These are phyloP conservation scores for Clivina fossor DNA, from an alignment of 2,888 invertebrate genomes.

Conservation along the genomic window DNA sequence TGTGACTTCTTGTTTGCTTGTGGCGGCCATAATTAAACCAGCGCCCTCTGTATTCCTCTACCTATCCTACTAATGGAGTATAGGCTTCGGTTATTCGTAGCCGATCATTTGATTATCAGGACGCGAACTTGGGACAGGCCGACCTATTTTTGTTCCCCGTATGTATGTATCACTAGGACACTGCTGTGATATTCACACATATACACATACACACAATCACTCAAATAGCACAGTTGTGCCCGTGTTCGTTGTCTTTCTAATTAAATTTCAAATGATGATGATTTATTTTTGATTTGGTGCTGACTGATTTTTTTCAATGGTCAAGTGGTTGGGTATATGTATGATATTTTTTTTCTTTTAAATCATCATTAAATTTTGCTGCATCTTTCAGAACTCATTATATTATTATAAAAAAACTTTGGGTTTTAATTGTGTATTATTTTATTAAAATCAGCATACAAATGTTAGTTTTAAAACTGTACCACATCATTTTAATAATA, in stretches of 20 bases:
- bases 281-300: slow-evolving; percentile 12
- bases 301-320: neutral
- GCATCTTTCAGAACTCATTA: neutral
- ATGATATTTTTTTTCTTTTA: neutral
- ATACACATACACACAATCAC: too few relatives aligned
- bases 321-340: neutral
- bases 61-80: too few relatives aligned
- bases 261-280: slow-evolving; percentile 10
- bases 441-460: too few relatives aligned
- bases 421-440: too few relatives aligned
- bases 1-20: neutral
- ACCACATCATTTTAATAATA: too few relatives aligned
- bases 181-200: too few relatives aligned
- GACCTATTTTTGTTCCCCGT: slow-evolving; percentile 13
- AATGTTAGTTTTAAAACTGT: too few relatives aligned
- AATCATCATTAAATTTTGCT: neutral
- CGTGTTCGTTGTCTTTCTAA: slow-evolving; percentile 7
- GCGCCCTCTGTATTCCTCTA: neutral
- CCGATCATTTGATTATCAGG: slow-evolving; percentile 19
- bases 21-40: slow-evolving; percentile 12
- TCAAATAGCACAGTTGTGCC: too few relatives aligned
- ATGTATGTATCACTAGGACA: too few relatives aligned
- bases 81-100: slow-evolving; percentile 13
- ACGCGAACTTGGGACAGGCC: neutral
- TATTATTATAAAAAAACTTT: too few relatives aligned